Evolutionary conservation across 2,113 vertebrate genomes (phyloP).

Genomic region (Sebastes schlegelii): DNA sequence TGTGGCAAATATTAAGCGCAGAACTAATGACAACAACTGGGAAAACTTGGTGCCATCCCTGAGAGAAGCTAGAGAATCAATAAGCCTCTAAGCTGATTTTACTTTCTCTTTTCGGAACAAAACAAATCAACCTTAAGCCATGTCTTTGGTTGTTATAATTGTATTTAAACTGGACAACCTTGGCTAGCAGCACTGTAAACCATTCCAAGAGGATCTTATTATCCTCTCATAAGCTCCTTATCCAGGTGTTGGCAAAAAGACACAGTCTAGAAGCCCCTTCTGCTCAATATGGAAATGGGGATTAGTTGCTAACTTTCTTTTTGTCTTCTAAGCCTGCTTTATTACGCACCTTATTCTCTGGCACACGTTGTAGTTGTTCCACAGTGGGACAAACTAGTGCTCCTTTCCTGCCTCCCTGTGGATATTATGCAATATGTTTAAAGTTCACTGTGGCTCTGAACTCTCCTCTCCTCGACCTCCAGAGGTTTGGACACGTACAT

Average conservation of each 20-base stretch:
- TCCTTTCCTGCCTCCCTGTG: constrained; percentile 63
- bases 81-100: constrained; percentile 45
- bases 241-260: constrained; percentile 47
- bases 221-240: constrained; percentile 53
- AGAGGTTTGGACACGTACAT: not conserved
- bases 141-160: constrained; percentile 48
- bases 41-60: constrained; percentile 41
- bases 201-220: constrained; percentile 43
- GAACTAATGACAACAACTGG: constrained; percentile 66
- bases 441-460: not conserved
- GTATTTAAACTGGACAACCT: constrained; percentile 24
- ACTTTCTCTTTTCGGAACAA: constrained; percentile 47
- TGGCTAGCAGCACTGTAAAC: constrained; percentile 32
- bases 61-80: constrained; percentile 51
- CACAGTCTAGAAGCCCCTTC: constrained; percentile 40
- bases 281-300: constrained; percentile 31
- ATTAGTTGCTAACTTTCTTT: constrained; percentile 43
- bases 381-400: not conserved
- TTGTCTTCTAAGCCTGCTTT: constrained; percentile 31
- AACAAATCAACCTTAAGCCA: constrained; percentile 59
- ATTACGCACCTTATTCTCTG: constrained; percentile 20
- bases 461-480: not conserved
- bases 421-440: constrained; percentile 24
- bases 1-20: constrained; percentile 54
- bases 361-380: not conserved